Evolutionary conservation across 37 sponge, comb jelly and placozoan genomes (phyloP), one percentile per base, ranked within the genome.

Genomic region (Haliclona indistincta): DNA sequence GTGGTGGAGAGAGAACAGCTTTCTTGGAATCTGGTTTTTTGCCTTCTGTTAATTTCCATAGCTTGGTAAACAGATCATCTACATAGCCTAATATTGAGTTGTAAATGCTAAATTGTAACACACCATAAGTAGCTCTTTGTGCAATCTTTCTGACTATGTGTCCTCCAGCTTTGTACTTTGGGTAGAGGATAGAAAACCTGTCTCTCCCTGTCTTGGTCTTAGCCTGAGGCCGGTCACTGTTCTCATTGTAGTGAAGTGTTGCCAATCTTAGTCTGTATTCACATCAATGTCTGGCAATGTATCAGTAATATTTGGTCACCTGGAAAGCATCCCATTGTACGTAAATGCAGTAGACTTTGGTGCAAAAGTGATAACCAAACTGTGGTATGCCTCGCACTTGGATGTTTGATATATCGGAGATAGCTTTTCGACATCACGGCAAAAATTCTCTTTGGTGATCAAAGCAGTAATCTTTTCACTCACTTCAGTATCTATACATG

Each of bases 241-340:
- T 78, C 41, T 78, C 78, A 78, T 78, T 78, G 42, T 45, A 78
- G 32, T 78, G 68, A 7, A 78, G 78, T 54, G 78, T 68, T 67
- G 78, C 78, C 29, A 67, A 22, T 13, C 22, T 8, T 38, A 78
- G 51, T 56, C 68, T 78, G 36, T 51, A 54, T 64, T 4, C 4
- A 30, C 36, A 2, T 22, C 6, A 64, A 64, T 34, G 5, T 35
- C 33, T 35, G 66, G 28, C 3, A 30, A 28, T 34, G 3, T 64
- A 30, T 35, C 34, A n/a, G n/a, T n/a, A n/a, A n/a, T 8, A 39
- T 36, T 47, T 19, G 7, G 28, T 34, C 49, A 80, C 81, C n/a
- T 72, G 53, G 29, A 35, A 25, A 39, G 43, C 78, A 63, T 76
- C 43, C 78, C 29, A 28, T 39, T 40, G 43, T 76, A 76, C 4